phyloP scores from a whole-genome alignment of 1,140 invertebrate genomes.

The Lasioglossum baleicum region DNA sequence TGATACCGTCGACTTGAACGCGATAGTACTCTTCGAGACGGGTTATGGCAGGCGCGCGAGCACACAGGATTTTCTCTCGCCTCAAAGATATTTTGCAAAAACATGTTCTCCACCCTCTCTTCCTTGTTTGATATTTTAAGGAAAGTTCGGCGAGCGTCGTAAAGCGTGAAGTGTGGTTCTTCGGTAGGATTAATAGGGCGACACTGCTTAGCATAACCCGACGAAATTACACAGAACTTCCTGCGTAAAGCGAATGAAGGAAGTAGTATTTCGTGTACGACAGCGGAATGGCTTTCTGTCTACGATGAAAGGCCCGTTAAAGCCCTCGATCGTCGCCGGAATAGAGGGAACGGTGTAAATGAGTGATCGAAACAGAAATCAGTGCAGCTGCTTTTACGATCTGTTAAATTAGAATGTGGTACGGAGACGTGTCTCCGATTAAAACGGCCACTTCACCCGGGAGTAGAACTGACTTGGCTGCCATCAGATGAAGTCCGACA shows the following conservation, averaged over 20 bases:
- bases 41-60: too few species aligned
- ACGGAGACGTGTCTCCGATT: background rate
- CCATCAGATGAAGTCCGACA: too few species aligned
- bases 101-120: background rate
- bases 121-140: background rate
- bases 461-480: background rate
- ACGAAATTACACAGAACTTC: slow-evolving; percentile 28
- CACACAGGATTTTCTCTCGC: too few species aligned
- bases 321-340: background rate
- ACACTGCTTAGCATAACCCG: slow-evolving; percentile 8
- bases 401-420: background rate
- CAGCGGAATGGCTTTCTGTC: background rate
- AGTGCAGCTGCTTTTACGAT: background rate
- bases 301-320: background rate
- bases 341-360: background rate
- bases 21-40: too few species aligned
- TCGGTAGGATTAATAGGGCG: background rate
- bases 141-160: slow-evolving; percentile 4
- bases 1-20: too few species aligned
- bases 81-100: background rate
- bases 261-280: slow-evolving; percentile 17
- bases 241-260: slow-evolving; percentile 23
- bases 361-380: background rate
- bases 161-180: slow-evolving; percentile 15
- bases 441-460: background rate